Conservation (phyloP, 2,888 invertebrate species). For the Apotomis betuletana region DNA sequence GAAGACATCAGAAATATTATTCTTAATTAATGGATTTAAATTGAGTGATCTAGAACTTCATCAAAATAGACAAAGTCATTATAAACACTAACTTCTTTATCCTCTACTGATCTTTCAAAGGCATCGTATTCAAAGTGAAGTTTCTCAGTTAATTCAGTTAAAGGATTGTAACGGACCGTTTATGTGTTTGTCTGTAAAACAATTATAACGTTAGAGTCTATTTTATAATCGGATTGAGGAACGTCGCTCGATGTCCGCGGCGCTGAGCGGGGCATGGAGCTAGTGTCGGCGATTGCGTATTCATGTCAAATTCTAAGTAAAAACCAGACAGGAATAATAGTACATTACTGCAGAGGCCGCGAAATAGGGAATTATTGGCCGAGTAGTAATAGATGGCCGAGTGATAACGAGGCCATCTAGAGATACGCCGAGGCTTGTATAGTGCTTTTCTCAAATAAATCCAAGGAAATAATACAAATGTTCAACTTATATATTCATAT, state of each 20-base stretch:
- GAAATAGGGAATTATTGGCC: too few species aligned
- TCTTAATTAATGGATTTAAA: neutral
- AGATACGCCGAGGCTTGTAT: too few species aligned
- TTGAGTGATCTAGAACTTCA: neutral
- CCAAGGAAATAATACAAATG: too few species aligned
- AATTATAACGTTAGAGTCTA: constrained; percentile 49
- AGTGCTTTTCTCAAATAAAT: too few species aligned
- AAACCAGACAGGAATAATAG: too few species aligned
- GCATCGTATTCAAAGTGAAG: constrained; percentile 9
- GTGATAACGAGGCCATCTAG: too few species aligned
- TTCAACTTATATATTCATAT: too few species aligned
- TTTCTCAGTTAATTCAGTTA: constrained; percentile 14
- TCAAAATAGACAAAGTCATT: neutral
- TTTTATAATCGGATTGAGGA: constrained; percentile 52
- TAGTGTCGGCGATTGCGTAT: constrained; percentile 27
- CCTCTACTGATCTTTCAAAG: neutral
- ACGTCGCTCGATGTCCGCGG: constrained; percentile 47
- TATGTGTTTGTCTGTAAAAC: constrained; percentile 41
- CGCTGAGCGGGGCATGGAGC: constrained; percentile 40
- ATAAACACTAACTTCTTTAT: neutral
- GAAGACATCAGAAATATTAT: neutral
- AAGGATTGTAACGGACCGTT: constrained; percentile 22
- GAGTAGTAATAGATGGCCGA: too few species aligned
- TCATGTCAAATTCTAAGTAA: neutral
- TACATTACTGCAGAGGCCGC: too few species aligned